phyloP scores from a whole-genome alignment of 2,888 invertebrate species.

The Noctua comes region DNA sequence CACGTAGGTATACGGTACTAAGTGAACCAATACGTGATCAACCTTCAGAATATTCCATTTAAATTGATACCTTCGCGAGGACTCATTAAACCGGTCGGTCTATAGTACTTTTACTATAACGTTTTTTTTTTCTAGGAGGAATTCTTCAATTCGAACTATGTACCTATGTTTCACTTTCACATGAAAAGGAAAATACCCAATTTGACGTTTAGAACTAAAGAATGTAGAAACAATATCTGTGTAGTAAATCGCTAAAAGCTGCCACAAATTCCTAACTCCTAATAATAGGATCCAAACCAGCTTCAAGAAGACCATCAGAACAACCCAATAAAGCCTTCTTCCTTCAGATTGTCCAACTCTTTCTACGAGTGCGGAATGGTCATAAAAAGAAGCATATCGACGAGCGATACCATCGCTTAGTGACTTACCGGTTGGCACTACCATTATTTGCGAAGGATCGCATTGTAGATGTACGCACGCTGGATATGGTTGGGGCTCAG shows the following conservation, averaged over 20 bases:
- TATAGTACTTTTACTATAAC: too few species aligned
- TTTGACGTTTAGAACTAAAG: neutral
- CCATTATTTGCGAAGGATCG: constrained; percentile 81
- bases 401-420: constrained; percentile 87
- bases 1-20: too few species aligned
- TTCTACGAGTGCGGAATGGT: constrained; percentile 81
- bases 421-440: constrained; percentile 82
- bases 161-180: neutral
- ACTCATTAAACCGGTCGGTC: too few species aligned
- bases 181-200: neutral
- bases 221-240: neutral
- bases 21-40: too few species aligned
- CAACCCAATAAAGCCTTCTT: constrained; percentile 68
- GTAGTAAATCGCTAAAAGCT: neutral
- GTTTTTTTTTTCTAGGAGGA: neutral
- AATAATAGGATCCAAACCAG: neutral
- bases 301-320: constrained; percentile 37
- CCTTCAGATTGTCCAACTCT: constrained; percentile 74
- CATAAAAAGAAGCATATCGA: constrained; percentile 87
- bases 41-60: too few species aligned
- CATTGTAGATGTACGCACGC: constrained; percentile 68
- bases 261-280: neutral
- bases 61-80: too few species aligned
- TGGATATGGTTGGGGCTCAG: constrained; percentile 64
- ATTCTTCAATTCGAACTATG: neutral